These are phyloP conservation scores for Zaprionus tsacasi DNA, from an alignment of 1,140 invertebrate species.

Conservation along the genomic window DNA sequence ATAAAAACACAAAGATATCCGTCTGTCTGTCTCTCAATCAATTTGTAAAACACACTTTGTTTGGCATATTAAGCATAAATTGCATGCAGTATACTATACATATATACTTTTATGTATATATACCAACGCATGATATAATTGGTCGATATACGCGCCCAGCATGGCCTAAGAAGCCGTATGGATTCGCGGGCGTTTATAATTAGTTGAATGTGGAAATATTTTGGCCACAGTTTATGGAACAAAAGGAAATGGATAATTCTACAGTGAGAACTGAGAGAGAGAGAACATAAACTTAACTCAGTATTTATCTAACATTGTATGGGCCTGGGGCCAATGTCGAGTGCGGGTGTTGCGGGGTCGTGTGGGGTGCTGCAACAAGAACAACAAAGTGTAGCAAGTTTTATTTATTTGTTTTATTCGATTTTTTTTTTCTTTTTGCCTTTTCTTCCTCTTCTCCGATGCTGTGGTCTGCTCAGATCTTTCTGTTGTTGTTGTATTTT, in stretches of 20 bases:
- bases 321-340: neutral
- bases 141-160: neutral
- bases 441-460: conserved; percentile 1
- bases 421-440: conserved; percentile 27
- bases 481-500: conserved; percentile 46
- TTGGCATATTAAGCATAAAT: conserved; percentile 29
- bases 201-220: conserved; percentile 12
- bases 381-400: conserved; percentile 54
- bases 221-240: conserved; percentile 51
- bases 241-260: conserved; percentile 51
- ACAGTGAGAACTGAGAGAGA: conserved; percentile 32
- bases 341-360: neutral
- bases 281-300: conserved; percentile 51
- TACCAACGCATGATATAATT: conserved; percentile 5
- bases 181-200: conserved; percentile 3
- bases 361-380: neutral
- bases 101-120: neutral
- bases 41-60: conserved; percentile 26
- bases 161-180: neutral
- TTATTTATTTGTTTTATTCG: conserved; percentile 62
- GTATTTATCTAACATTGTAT: conserved; percentile 22
- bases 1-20: conserved; percentile 6
- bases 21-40: conserved; percentile 8
- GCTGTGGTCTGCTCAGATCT: conserved; percentile 19
- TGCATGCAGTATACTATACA: conserved; percentile 35